These are phyloP conservation scores for Osedax fenrisi DNA, from an alignment of 2,888 invertebrate genomes.

Conservation along the genomic window DNA sequence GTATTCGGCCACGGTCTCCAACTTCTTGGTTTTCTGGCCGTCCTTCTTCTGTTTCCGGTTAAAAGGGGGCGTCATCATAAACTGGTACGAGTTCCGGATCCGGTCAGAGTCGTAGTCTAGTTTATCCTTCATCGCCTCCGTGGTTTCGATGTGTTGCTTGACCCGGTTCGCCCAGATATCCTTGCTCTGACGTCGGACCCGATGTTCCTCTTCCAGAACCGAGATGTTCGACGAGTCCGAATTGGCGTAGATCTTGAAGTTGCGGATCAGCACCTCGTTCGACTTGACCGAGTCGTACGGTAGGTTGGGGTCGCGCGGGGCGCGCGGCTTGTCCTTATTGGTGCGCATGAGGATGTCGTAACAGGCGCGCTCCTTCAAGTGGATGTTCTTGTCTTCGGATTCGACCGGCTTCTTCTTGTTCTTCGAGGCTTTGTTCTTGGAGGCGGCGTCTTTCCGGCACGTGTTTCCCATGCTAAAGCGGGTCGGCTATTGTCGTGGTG, in stretches of 20 bases:
- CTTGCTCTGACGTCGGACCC: neutral
- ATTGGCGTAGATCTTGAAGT: neutral
- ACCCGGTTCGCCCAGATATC: neutral
- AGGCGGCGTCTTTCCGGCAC: too few species aligned
- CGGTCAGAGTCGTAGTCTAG: neutral
- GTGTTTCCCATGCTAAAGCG: too few species aligned
- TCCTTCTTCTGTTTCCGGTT: neutral
- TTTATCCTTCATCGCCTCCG: neutral
- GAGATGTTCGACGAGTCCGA: neutral
- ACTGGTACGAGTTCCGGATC: neutral
- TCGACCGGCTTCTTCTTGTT: too few species aligned
- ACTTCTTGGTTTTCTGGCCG: neutral
- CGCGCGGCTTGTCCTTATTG: neutral
- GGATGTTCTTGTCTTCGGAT: neutral
- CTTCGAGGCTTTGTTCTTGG: too few species aligned
- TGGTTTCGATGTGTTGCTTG: neutral
- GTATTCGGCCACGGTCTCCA: neutral
- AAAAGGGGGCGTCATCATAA: neutral
- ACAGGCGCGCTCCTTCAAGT: neutral
- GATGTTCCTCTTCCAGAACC: too few species aligned
- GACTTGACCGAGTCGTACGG: neutral
- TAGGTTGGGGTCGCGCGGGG: neutral
- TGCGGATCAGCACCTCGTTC: neutral
- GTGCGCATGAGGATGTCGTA: neutral
- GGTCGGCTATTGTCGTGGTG: too few species aligned